Conservation (phyloP, 2,888 invertebrate genomes). For the Pollenia labialis region DNA sequence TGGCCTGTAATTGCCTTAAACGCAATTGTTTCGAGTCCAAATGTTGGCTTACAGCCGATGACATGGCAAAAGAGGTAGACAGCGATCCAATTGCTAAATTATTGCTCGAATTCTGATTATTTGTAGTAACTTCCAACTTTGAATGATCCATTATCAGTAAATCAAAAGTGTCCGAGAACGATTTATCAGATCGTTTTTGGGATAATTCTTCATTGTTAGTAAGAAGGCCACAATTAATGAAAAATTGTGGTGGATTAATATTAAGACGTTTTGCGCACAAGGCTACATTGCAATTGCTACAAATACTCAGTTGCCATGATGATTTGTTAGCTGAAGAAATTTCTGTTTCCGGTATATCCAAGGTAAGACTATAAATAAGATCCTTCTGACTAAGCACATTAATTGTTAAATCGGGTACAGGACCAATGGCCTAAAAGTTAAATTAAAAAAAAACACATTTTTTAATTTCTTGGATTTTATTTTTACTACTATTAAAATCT, state of each 20-base stretch:
- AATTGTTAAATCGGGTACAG: conserved; percentile 79
- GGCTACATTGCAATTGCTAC: conserved; percentile 82
- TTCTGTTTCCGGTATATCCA: conserved; percentile 74
- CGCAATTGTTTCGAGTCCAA: conserved; percentile 77
- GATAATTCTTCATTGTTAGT: conserved; percentile 86
- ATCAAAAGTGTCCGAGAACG: conserved; percentile 90
- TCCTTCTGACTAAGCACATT: conserved; percentile 79
- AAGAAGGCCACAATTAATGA: conserved; percentile 80
- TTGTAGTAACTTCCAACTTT: conserved; percentile 59
- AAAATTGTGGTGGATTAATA: conserved; percentile 75
- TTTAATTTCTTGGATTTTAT: too few relatives aligned
- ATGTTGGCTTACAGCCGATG: conserved; percentile 22
- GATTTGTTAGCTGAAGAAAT: conserved; percentile 61
- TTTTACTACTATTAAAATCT: too few relatives aligned
- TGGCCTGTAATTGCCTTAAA: conserved; percentile 84
- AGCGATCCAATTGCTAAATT: conserved; percentile 75
- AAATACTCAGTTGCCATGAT: conserved; percentile 81
- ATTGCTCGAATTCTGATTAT: conserved; percentile 42
- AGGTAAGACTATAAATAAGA: conserved; percentile 79
- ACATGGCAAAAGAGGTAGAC: conserved; percentile 56
- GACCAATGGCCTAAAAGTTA: conserved; percentile 80
- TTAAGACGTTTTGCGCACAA: conserved; percentile 79
- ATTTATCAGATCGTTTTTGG: conserved; percentile 86
- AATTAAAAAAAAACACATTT: conserved; percentile 20
- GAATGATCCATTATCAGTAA: conserved; percentile 86